Evolutionary conservation across 2,113 vertebrate genomes (phyloP).

Genomic region (Pycnonotus jocosus): DNA sequence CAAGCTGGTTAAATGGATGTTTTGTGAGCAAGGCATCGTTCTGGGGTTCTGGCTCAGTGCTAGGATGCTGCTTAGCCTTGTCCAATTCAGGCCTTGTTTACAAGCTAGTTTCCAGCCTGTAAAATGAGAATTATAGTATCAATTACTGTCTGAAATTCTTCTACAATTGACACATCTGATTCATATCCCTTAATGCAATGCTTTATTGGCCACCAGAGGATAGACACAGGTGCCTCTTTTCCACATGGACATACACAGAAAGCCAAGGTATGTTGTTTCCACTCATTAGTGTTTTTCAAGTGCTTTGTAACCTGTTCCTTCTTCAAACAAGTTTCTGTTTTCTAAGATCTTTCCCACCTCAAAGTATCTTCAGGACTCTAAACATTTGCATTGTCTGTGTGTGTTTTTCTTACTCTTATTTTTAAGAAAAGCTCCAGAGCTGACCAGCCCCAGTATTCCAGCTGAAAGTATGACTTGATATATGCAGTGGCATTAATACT

Average conservation of each 20-base stretch:
- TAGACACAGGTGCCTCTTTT: neutral
- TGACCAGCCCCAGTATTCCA: neutral
- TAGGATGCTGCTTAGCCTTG: neutral
- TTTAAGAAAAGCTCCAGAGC: neutral
- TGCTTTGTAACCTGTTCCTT: neutral
- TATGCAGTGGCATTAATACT: constrained; percentile 6
- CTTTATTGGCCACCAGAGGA: neutral
- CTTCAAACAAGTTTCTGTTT: neutral
- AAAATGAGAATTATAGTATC: neutral
- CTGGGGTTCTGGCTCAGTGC: neutral
- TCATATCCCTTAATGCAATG: neutral
- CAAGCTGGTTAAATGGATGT: neutral
- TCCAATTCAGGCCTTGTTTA: neutral
- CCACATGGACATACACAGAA: rapidly evolving
- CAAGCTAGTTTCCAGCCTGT: neutral
- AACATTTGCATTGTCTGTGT: neutral
- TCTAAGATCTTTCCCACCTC: neutral
- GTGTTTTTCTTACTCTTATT: neutral
- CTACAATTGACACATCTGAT: neutral
- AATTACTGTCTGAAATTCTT: neutral
- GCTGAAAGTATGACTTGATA: neutral
- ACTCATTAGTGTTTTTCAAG: neutral
- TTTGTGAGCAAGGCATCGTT: neutral
- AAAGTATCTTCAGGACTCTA: neutral
- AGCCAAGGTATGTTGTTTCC: neutral